These are phyloP conservation scores for Theristicus caerulescens DNA, from an alignment of 2,113 vertebrate species.

Conservation along the genomic window DNA sequence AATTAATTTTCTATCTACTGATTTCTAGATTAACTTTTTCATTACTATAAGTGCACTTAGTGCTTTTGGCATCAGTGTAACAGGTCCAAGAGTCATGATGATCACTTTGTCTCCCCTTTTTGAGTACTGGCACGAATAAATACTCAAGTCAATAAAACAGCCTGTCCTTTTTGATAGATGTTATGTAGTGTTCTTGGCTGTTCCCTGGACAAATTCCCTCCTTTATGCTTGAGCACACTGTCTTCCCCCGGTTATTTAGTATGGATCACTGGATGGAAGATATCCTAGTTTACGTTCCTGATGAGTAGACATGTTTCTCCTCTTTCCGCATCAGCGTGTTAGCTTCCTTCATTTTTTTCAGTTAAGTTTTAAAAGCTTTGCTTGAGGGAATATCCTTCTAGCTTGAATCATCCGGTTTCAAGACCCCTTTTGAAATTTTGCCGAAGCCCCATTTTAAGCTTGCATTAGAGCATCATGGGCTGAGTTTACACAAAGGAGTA, in stretches of 20 bases:
- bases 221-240: background rate
- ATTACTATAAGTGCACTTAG: slow-evolving; percentile 48
- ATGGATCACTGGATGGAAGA: background rate
- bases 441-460: background rate
- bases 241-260: background rate
- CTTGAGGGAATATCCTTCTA: background rate
- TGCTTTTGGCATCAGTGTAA: background rate
- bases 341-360: background rate
- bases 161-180: background rate
- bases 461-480: background rate
- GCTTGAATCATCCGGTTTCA: background rate
- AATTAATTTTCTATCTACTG: background rate
- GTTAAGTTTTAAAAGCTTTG: background rate
- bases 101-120: background rate
- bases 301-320: background rate
- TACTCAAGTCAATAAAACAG: background rate
- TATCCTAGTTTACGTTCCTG: background rate
- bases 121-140: background rate
- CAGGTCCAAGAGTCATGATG: background rate
- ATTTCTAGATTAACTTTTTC: slow-evolving; percentile 25
- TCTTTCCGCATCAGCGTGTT: background rate
- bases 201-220: background rate
- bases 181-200: background rate
- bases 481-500: background rate
- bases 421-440: background rate